These are phyloP conservation scores for Enoplosus armatus DNA, from an alignment of 2,797 vertebrate species.

Conservation along the genomic window DNA sequence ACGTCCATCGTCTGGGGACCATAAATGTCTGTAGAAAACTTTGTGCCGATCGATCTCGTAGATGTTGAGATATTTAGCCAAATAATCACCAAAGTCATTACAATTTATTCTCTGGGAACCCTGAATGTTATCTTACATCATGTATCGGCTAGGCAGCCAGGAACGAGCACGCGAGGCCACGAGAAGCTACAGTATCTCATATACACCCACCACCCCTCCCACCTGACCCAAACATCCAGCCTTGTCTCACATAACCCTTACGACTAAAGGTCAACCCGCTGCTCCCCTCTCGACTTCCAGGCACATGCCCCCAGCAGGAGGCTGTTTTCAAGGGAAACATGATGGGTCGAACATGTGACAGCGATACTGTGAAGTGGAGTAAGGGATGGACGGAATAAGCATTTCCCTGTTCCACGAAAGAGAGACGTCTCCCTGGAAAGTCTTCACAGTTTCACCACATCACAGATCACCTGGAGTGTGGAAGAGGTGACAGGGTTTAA, in stretches of 20 bases:
- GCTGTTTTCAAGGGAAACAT: slow-evolving; percentile 67
- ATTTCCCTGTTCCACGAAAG: slow-evolving; percentile 55
- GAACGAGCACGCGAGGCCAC: slow-evolving; percentile 8
- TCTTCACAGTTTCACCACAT: not conserved
- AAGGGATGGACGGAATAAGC: slow-evolving; percentile 36
- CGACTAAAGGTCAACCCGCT: slow-evolving; percentile 61
- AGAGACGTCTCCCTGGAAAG: slow-evolving; percentile 28
- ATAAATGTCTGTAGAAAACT: too few species aligned
- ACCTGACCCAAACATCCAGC: slow-evolving; percentile 33
- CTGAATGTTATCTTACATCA: too few species aligned
- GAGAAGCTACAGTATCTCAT: slow-evolving; percentile 29
- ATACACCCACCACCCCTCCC: slow-evolving; percentile 2
- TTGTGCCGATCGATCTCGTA: too few species aligned
- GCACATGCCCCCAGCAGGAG: slow-evolving; percentile 39
- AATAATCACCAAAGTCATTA: too few species aligned
- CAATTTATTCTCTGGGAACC: too few species aligned
- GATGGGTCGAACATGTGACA: slow-evolving; percentile 57
- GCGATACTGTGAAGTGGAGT: slow-evolving; percentile 41
- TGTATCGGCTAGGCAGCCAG: not conserved
- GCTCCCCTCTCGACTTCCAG: slow-evolving; percentile 58
- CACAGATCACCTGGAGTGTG: not conserved
- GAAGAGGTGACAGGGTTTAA: not conserved
- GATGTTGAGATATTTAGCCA: too few species aligned
- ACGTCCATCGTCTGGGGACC: too few species aligned
- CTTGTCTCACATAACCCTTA: slow-evolving; percentile 55